Evolutionary conservation across 2,888 invertebrate species (phyloP).

Genomic region (Erannis defoliaria): DNA sequence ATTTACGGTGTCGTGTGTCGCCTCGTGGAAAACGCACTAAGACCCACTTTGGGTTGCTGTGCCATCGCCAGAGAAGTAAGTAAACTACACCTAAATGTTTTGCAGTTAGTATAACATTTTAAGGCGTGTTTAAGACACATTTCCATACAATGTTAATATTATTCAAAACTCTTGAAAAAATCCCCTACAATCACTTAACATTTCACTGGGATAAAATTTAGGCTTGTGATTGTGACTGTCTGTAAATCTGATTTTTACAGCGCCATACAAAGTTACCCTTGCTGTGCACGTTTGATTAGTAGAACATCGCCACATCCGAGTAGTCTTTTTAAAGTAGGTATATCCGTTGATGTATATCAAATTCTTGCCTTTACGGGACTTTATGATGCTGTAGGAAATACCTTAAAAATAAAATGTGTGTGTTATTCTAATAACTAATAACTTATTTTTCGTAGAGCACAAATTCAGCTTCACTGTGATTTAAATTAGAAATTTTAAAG

Average conservation of each 20-base stretch:
- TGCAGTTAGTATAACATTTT: neutral
- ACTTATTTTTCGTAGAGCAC: too few species aligned
- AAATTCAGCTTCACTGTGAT: too few species aligned
- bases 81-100: too few species aligned
- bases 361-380: slow-evolving; percentile 46
- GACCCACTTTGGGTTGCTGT: too few species aligned
- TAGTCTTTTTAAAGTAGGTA: slow-evolving; percentile 49
- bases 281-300: slow-evolving; percentile 10
- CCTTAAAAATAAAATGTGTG: neutral
- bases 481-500: too few species aligned
- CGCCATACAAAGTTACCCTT: neutral
- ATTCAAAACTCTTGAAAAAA: neutral
- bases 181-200: neutral
- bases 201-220: neutral
- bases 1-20: too few species aligned
- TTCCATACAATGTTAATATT: neutral
- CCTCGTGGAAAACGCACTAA: too few species aligned
- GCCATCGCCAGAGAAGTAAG: too few species aligned
- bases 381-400: neutral
- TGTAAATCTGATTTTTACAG: neutral
- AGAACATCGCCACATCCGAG: slow-evolving; percentile 12
- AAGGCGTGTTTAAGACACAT: too few species aligned
- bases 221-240: slow-evolving; percentile 14
- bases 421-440: too few species aligned
- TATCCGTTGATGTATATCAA: slow-evolving; percentile 54